These are phyloP conservation scores for Aepyceros melampus DNA, from an alignment of 2,113 vertebrate species.

Conservation along the genomic window DNA sequence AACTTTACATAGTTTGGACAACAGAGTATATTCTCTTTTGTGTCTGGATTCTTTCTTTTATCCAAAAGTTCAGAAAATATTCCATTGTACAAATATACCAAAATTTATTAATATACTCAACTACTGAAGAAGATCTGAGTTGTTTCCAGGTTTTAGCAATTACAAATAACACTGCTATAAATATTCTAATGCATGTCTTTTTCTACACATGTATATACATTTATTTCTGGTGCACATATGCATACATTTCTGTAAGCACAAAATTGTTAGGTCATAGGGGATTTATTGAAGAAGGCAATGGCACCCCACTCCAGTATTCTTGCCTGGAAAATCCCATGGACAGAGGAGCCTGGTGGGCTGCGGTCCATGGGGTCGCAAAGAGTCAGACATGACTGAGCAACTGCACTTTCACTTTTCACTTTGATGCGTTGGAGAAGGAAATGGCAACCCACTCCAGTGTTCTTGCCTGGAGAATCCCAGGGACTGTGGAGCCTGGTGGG, in stretches of 20 bases:
- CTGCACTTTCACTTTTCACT: no score
- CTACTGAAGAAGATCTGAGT: neutral
- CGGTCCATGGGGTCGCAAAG: no score
- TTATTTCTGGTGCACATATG: neutral
- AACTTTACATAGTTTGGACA: neutral
- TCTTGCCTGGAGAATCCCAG: no score
- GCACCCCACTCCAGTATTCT: no score
- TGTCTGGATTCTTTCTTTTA: neutral
- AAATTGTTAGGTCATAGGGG: neutral
- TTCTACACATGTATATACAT: neutral
- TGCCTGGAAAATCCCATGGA: no score
- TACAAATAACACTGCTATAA: neutral
- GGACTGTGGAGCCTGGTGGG: no score
- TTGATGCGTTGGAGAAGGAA: no score
- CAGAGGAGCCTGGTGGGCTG: no score
- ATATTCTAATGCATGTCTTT: neutral
- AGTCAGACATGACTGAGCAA: no score
- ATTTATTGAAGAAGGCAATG: no score
- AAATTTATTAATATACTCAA: neutral
- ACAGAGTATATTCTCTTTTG: neutral
- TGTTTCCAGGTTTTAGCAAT: neutral
- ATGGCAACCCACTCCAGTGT: no score
- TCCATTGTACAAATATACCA: neutral
- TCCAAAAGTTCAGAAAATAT: neutral
- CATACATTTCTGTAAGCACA: neutral